A percentile compares a stretch with the other conserved stretches of the same genome.
Evolutionary conservation across 2,888 invertebrate genomes (phyloP).

Genomic region (Resseliella maxima): DNA sequence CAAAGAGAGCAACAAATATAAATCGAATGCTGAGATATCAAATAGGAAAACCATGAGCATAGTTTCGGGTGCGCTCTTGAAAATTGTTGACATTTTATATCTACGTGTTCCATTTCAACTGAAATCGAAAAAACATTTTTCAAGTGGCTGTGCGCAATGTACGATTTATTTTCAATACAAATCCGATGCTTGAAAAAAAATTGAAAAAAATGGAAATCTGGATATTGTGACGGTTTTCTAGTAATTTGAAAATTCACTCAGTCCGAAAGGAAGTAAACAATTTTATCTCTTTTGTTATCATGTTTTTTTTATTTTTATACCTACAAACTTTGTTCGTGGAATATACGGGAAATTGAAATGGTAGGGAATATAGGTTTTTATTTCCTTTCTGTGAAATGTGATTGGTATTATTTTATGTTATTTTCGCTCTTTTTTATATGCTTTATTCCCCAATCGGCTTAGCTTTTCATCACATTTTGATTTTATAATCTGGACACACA

Average conservation of each 20-base stretch:
- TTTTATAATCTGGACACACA: no score
- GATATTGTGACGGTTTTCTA: background rate
- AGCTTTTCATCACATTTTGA: background rate
- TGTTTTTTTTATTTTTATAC: background rate
- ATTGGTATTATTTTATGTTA: background rate
- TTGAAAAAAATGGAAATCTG: background rate
- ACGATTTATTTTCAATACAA: background rate
- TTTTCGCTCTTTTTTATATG: background rate
- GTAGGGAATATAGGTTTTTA: background rate
- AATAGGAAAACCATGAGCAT: background rate
- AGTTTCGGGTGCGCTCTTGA: background rate
- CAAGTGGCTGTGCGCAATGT: background rate
- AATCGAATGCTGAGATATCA: background rate
- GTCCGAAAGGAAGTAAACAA: background rate
- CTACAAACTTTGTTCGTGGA: background rate
- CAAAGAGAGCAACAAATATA: background rate
- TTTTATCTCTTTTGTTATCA: background rate
- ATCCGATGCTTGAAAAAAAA: background rate
- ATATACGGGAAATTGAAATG: background rate
- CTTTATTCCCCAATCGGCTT: background rate
- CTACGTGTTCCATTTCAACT: background rate
- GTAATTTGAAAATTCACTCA: background rate
- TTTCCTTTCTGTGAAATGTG: background rate
- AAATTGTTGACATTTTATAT: conserved; percentile 31
- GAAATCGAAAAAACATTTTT: background rate